Evolutionary conservation across 2,888 invertebrate species (phyloP).

Genomic region (Stenoptilia bipunctidactyla): DNA sequence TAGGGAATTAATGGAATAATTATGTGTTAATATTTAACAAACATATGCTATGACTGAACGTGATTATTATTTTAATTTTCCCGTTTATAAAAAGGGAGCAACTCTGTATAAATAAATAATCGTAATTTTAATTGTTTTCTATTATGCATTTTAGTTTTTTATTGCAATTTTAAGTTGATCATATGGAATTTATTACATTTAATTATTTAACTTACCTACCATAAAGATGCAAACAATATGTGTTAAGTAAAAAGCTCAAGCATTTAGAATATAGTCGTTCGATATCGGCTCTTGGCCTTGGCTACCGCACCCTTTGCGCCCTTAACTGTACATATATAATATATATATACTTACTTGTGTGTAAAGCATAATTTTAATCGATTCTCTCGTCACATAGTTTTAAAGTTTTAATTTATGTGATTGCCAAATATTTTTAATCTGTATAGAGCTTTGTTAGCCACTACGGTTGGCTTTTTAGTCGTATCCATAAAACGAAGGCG

Average conservation of each 20-base stretch:
- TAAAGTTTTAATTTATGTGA: constrained; percentile 68
- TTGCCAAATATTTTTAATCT: constrained; percentile 68
- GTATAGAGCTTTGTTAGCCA: constrained; percentile 50
- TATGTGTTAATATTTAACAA: constrained; percentile 67
- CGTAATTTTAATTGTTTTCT: constrained; percentile 67
- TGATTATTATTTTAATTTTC: constrained; percentile 60
- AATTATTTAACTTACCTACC: constrained; percentile 64
- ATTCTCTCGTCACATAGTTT: constrained; percentile 69
- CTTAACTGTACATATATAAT: constrained; percentile 53
- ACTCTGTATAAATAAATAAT: constrained; percentile 62
- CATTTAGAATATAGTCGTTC: constrained; percentile 51
- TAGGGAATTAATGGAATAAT: constrained; percentile 66
- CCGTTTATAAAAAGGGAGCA: constrained; percentile 50
- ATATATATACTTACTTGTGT: constrained; percentile 64
- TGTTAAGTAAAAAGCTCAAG: constrained; percentile 64
- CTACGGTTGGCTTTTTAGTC: constrained; percentile 34
- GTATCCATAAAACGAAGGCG: constrained; percentile 26
- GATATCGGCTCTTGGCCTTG: constrained; percentile 21
- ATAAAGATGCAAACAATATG: constrained; percentile 50
- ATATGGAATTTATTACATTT: constrained; percentile 55
- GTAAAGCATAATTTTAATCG: constrained; percentile 69
- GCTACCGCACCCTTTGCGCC: constrained; percentile 44
- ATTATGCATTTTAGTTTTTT: constrained; percentile 65
- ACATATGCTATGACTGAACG: constrained; percentile 63
- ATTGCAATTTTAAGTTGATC: constrained; percentile 61